phyloP scores from a whole-genome alignment of 2,113 vertebrate genomes.

The Noctilio leporinus region DNA sequence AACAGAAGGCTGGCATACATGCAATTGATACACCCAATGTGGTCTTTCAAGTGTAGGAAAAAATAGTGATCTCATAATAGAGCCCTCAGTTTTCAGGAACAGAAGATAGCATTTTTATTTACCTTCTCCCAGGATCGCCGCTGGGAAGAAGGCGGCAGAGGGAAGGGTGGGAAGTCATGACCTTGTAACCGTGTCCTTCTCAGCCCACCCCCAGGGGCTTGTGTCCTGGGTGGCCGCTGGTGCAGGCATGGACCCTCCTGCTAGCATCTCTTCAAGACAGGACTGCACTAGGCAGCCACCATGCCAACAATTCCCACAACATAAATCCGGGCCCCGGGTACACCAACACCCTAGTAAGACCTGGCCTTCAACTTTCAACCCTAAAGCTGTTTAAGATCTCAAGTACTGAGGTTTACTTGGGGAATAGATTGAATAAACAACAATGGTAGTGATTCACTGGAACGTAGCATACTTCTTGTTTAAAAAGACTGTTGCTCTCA shows the following conservation, averaged over 20 bases:
- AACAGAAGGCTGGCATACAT: background rate
- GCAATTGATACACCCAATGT: background rate
- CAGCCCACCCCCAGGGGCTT: rapidly evolving
- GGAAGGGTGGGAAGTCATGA: background rate
- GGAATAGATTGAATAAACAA: background rate
- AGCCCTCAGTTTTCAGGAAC: background rate
- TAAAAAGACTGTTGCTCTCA: slow-evolving; percentile 47
- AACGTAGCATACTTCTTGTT: background rate
- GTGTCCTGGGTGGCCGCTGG: rapidly evolving
- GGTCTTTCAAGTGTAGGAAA: background rate
- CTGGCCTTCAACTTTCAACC: slow-evolving; percentile 2
- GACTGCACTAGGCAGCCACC: background rate
- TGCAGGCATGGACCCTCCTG: background rate
- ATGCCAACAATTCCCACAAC: background rate
- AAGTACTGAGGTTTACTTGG: background rate
- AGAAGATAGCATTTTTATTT: background rate
- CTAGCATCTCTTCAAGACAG: rapidly evolving
- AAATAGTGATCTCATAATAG: background rate
- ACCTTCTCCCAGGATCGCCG: background rate
- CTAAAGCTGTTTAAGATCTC: slow-evolving; percentile 26
- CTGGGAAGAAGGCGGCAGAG: background rate
- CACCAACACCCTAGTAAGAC: background rate
- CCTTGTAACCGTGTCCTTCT: background rate
- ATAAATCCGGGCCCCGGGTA: background rate
- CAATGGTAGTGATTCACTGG: background rate